Percentiles rank a stretch among this genome's conserved stretches.
phyloP scores from a whole-genome alignment of 1,140 invertebrate genomes.

The Drosophila nannoptera region DNA sequence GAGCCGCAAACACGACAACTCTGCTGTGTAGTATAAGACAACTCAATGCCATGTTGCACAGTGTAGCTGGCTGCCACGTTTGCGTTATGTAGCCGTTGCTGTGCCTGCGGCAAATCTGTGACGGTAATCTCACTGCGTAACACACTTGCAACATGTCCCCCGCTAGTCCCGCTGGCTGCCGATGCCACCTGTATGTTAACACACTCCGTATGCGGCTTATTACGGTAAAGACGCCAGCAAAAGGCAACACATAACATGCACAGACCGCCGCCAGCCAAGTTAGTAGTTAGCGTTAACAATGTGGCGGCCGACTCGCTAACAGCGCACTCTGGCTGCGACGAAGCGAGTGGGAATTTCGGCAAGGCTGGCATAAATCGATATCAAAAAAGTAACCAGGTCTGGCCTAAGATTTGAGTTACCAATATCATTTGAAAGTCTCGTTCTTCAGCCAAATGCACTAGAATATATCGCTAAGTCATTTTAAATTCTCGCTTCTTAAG shows the following conservation, averaged over 20 bases:
- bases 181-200: conserved; percentile 10
- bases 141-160: conserved; percentile 5
- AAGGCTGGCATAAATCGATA: no score
- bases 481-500: no score
- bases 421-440: no score
- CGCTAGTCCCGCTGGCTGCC: neutral
- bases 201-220: conserved; percentile 37
- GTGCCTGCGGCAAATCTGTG: conserved; percentile 49
- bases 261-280: conserved; percentile 45
- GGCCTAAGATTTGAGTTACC: no score
- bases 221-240: conserved; percentile 64
- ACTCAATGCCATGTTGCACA: conserved; percentile 47
- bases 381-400: no score
- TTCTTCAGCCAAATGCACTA: no score
- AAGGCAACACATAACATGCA: conserved; percentile 38
- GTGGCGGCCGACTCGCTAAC: conserved; percentile 41
- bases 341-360: no score
- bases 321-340: no score
- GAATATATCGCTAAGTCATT: no score
- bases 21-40: conserved; percentile 28
- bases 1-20: conserved; percentile 52
- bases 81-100: conserved; percentile 27
- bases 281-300: conserved; percentile 63
- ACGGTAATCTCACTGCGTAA: conserved; percentile 49
- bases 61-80: conserved; percentile 10